Base-by-base conservation (phyloP, 2,888 invertebrate species). In the Julus scandinavius region DNA sequence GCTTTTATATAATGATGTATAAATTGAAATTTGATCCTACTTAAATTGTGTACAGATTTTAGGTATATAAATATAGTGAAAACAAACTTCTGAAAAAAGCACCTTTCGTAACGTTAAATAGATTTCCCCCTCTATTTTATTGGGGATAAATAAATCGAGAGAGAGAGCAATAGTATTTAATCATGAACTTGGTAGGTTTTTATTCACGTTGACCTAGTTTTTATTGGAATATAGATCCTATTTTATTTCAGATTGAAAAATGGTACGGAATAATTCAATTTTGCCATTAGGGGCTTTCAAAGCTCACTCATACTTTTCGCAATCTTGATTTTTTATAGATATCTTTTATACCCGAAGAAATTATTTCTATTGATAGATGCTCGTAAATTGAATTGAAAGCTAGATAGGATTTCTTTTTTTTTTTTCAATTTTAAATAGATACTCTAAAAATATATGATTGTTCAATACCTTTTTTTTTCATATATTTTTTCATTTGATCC, bases 181-280 rank as follows among this genome's bases (percentile, higher is more conserved):
- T 63, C 63, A 63, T n/a, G 63, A 63, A 63, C 63, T 63, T 63
- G 17, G 63, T 45, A 45, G 63, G 63, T n/a, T 63, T 63, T 63
- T 63, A n/a, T 63, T n/a, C n/a, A 63, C 63, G 17, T 63, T 63
- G 63, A 17, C 63, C n/a, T n/a, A 63, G 63, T 63, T 63, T 63
- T 63, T 63, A 63, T 63, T 63, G 63, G 63, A 63, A 63, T 63
- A 63, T n/a, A 63, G 63, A 63, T 63, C 63, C 63, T 63, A 63
- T 63, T 63, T 63, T 63, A 63, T 63, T n/a, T 63, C 63, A 63
- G 63, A 63, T 63, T 63, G 63, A 63, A 63, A 63, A 63, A 63
- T 63, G 63, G 63, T 63, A 63, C 6, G 63, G 63, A 63, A 63
- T 63, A 63, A 63, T 63, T 63, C 63, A 63, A 63, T 63, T 63